phyloP scores from a whole-genome alignment of 2,888 invertebrate species.

The Synergus umbraculus region DNA sequence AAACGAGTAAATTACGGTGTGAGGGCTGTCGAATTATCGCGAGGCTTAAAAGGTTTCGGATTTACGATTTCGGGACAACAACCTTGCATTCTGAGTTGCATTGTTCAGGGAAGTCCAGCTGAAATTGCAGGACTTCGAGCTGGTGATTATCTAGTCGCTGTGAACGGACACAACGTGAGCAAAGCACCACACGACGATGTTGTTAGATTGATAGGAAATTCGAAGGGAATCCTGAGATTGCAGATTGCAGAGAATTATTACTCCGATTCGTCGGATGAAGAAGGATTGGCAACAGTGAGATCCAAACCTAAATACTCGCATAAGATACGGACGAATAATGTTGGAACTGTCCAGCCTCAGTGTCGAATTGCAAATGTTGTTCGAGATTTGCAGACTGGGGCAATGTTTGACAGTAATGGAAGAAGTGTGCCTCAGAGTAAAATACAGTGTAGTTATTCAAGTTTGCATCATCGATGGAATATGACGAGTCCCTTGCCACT shows the following conservation, averaged over 20 bases:
- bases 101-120: constrained; percentile 93
- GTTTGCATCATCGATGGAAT: constrained; percentile 75
- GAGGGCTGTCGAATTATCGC: constrained; percentile 89
- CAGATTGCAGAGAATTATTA: constrained; percentile 93
- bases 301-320: constrained; percentile 82
- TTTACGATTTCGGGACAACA: constrained; percentile 98
- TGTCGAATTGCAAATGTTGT: constrained; percentile 79
- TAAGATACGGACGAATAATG: constrained; percentile 74
- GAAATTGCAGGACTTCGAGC: constrained; percentile 93
- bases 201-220: constrained; percentile 92
- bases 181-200: constrained; percentile 95
- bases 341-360: constrained; percentile 68
- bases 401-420: constrained; percentile 76
- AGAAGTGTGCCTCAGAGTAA: constrained; percentile 62
- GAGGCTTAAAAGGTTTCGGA: constrained; percentile 95
- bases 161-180: constrained; percentile 94
- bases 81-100: constrained; percentile 96
- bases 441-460: constrained; percentile 67
- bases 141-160: constrained; percentile 94
- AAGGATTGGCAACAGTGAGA: constrained; percentile 81
- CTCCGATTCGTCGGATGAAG: constrained; percentile 91
- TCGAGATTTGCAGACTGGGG: constrained; percentile 78
- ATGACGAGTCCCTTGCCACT: constrained; percentile 74
- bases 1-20: constrained; percentile 87
- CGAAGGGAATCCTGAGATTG: constrained; percentile 88